Percentiles rank a stretch among this genome's conserved stretches.
These are phyloP conservation scores for Mustelus asterias DNA, from an alignment of 2,113 vertebrate species.

Conservation along the genomic window DNA sequence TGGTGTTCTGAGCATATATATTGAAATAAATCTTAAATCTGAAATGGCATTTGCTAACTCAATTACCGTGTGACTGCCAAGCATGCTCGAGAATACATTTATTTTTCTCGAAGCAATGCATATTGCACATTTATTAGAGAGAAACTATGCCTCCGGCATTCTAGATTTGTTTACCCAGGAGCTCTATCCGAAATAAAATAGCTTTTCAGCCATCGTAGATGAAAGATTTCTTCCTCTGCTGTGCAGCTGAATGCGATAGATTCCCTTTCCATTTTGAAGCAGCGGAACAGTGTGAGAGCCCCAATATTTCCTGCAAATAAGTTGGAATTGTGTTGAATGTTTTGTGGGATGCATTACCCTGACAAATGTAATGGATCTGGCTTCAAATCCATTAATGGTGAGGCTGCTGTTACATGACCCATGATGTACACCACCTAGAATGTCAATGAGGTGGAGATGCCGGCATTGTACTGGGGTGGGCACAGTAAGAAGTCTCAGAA, in stretches of 20 bases:
- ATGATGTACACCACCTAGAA: background rate
- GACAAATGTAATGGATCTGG: background rate
- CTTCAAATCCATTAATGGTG: background rate
- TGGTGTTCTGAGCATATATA: background rate
- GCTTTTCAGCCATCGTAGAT: background rate
- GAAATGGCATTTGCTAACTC: conserved; percentile 4
- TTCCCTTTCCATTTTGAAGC: background rate
- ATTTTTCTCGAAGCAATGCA: conserved; percentile 8
- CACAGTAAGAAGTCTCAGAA: too few species aligned
- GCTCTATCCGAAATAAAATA: background rate
- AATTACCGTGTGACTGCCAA: background rate
- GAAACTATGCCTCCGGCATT: background rate
- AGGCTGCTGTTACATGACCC: background rate
- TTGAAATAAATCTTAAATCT: conserved; percentile 1
- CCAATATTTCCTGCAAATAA: background rate
- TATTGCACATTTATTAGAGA: background rate
- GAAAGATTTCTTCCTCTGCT: background rate
- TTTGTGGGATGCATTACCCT: background rate
- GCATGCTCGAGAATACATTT: background rate
- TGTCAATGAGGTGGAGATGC: background rate
- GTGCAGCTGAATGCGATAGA: background rate
- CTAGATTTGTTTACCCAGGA: conserved; percentile 9
- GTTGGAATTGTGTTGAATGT: background rate
- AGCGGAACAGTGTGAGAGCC: background rate
- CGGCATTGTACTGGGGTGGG: too few species aligned